phyloP scores from a whole-genome alignment of 2,113 vertebrate genomes.

The Chitala chitala region DNA sequence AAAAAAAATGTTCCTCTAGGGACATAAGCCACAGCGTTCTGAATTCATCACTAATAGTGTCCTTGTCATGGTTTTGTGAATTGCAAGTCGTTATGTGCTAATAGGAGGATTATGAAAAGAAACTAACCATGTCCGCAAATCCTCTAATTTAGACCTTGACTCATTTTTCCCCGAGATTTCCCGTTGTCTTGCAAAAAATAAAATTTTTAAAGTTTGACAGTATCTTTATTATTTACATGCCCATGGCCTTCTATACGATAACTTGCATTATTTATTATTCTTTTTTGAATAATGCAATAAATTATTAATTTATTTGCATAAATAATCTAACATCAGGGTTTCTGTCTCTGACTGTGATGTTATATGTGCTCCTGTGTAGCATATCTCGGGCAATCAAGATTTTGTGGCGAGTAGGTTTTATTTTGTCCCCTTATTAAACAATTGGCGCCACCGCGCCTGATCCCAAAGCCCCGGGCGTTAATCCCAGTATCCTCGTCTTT shows the following conservation, averaged over 20 bases:
- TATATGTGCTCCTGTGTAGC: background rate
- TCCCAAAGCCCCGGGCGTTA: background rate
- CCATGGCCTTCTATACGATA: slow-evolving; percentile 61
- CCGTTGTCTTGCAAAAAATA: slow-evolving; percentile 47
- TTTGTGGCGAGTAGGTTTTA: slow-evolving; percentile 14
- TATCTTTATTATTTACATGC: slow-evolving; percentile 25
- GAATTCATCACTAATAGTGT: slow-evolving; percentile 64
- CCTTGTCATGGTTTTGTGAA: slow-evolving; percentile 64
- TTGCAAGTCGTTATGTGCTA: slow-evolving; percentile 68
- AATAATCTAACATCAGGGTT: slow-evolving; percentile 66
- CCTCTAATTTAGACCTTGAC: slow-evolving; percentile 61
- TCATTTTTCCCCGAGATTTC: slow-evolving; percentile 48
- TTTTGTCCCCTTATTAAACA: slow-evolving; percentile 12
- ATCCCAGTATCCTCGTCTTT: background rate
- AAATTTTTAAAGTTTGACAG: background rate
- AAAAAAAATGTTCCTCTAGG: slow-evolving; percentile 45
- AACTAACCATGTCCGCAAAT: slow-evolving; percentile 71
- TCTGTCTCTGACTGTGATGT: slow-evolving; percentile 45
- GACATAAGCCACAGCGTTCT: slow-evolving; percentile 54
- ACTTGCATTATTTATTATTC: slow-evolving; percentile 66
- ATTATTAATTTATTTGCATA: slow-evolving; percentile 65
- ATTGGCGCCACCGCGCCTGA: background rate
- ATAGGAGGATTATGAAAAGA: slow-evolving; percentile 71
- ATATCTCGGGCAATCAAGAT: slow-evolving; percentile 26
- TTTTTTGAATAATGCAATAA: slow-evolving; percentile 66